Base-by-base conservation (phyloP, 2,888 invertebrate species). In the Achlya flavicornis region DNA sequence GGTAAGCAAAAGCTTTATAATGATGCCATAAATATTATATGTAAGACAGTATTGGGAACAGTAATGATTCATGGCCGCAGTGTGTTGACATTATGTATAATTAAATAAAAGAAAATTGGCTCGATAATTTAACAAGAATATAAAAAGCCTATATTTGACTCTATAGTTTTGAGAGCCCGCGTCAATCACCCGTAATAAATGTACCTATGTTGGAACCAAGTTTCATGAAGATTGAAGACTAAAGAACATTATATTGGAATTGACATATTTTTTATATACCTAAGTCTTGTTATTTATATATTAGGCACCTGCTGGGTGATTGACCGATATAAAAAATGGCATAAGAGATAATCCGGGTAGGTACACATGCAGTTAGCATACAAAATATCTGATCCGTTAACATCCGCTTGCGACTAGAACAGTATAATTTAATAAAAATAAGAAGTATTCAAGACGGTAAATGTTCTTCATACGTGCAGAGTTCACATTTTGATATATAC, bases 261-360 rank as follows among this genome's bases (percentile, higher is more conserved):
- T 38, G 38, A 41, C 41, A 35, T n/a, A 26, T 26, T 26, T 33
- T 38, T 58, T n/a, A 3, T 38, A 5, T n/a, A 33, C 12, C 41
- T 41, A 38, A 38, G 12, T 12, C 4, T 12, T 41, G 2, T 16
- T 33, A 11, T 35, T 3, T n/a, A 58, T 58, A 57, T 57, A 33
- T n/a, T 35, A 41, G 41, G 12, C 41, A n/a, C 26, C 35, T n/a
- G 7, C 6, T 41, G 35, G 41, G 60, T 60, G 41, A 60, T 41
- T 14, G 60, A 60, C 60, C 41, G 60, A 11, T 11, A 41, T 43
- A 60, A 60, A 43, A 6, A 41, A 43, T 60, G 8, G 60, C 41
- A 26, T 60, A 10, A 53, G 53, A 53, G 53, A 19, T 53, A 60
- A 60, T 60, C 60, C 60, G 60, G 60, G 60, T 41, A n/a, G 60